A percentile compares a stretch with the other conserved stretches of the same genome.
These are phyloP conservation scores for Alligator sinensis DNA, from an alignment of 2,113 vertebrate species.

Conservation along the genomic window DNA sequence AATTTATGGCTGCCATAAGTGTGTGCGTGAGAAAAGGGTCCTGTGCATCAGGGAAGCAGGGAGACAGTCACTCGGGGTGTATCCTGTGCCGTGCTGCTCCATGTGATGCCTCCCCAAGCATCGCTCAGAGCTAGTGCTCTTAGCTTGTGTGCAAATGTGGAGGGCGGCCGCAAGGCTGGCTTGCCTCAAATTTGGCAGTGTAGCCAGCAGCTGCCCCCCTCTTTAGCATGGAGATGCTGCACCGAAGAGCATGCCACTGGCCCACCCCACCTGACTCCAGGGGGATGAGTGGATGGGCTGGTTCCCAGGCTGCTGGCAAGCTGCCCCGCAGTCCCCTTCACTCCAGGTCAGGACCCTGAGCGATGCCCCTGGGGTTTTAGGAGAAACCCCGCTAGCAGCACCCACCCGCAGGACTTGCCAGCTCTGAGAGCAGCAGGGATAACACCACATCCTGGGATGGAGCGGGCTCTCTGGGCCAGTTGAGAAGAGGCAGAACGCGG, in stretches of 20 bases:
- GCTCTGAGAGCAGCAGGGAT: too few relatives aligned
- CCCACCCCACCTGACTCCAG: background rate
- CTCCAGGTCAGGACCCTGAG: background rate
- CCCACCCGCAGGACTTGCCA: background rate
- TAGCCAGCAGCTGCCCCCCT: background rate
- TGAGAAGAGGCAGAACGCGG: fast-evolving
- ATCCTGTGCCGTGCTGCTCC: background rate
- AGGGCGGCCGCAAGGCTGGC: too few relatives aligned
- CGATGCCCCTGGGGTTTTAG: fast-evolving
- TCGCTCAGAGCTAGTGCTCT: background rate
- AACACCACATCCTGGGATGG: fast-evolving
- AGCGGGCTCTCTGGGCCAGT: background rate
- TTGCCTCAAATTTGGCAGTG: background rate
- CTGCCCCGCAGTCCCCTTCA: fast-evolving
- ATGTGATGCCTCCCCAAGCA: too few relatives aligned
- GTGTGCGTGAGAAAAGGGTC: background rate
- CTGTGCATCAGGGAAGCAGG: background rate
- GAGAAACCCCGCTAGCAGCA: background rate
- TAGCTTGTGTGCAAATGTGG: too few relatives aligned
- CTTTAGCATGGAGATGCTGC: background rate
- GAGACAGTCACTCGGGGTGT: background rate
- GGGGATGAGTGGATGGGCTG: background rate
- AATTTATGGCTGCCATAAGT: background rate
- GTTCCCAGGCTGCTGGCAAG: background rate
- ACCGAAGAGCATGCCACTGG: background rate